These are phyloP conservation scores for Holcopasites calliopsidis DNA, from an alignment of 1,140 invertebrate genomes.

Conservation along the genomic window DNA sequence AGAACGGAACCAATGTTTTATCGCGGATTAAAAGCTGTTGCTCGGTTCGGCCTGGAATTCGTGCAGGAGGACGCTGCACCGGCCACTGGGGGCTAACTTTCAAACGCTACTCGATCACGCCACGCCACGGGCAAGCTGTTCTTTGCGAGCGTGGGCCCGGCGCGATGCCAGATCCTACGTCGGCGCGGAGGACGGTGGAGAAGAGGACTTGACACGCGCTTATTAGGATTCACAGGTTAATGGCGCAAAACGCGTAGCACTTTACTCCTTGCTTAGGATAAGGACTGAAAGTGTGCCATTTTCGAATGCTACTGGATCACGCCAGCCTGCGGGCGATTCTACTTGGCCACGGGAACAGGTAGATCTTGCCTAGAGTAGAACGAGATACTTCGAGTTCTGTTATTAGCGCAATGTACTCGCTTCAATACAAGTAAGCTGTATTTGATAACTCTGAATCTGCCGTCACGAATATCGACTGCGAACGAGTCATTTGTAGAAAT, in stretches of 20 bases:
- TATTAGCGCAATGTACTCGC: no score
- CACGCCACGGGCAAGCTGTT: constrained; percentile 38
- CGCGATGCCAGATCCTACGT: background rate
- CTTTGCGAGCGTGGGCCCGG: background rate
- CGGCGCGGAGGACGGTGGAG: constrained; percentile 2
- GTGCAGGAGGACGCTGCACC: constrained; percentile 6
- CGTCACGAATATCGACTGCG: no score
- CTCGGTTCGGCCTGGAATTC: constrained; percentile 42
- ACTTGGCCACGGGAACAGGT: constrained; percentile 6
- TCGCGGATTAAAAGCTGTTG: constrained; percentile 70
- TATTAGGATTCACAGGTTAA: constrained; percentile 35
- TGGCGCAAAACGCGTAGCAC: background rate
- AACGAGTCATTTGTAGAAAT: no score
- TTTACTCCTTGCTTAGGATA: background rate
- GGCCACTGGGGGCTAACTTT: constrained; percentile 14
- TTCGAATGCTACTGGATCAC: constrained; percentile 56
- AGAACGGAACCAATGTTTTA: constrained; percentile 71
- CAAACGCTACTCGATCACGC: constrained; percentile 65
- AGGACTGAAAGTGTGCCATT: constrained; percentile 31
- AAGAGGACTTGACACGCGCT: constrained; percentile 47
- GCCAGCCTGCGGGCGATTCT: constrained; percentile 36
- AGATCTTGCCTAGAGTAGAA: constrained; percentile 29
- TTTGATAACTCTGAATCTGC: no score
- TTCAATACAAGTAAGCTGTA: no score
- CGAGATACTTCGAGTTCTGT: constrained; percentile 33